A percentile compares a stretch with the other conserved stretches of the same genome.
Evolutionary conservation across 2,797 vertebrate species (phyloP).

Genomic region (Sebastes variabilis): DNA sequence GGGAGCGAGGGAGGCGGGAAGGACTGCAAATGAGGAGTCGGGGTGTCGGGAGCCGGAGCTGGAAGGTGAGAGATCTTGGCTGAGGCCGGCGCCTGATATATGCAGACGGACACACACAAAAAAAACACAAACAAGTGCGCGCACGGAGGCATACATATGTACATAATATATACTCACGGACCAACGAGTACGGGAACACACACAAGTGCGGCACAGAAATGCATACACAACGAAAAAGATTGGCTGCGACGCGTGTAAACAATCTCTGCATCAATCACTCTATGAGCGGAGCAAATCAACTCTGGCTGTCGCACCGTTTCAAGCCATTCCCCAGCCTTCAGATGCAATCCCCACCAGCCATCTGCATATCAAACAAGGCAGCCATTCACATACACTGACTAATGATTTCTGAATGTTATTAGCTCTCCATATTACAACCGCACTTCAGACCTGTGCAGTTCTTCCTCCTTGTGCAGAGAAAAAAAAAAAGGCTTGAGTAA

Average conservation of each 20-base stretch:
- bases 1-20: slow-evolving; percentile 33
- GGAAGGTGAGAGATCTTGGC: slow-evolving; percentile 49
- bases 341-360: slow-evolving; percentile 44
- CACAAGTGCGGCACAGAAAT: not conserved
- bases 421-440: slow-evolving; percentile 31
- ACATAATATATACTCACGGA: not conserved
- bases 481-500: slow-evolving; percentile 10
- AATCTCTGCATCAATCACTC: slow-evolving; percentile 68
- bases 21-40: slow-evolving; percentile 67
- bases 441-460: slow-evolving; percentile 27
- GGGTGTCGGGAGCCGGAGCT: slow-evolving; percentile 32
- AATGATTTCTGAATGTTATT: slow-evolving; percentile 60
- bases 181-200: not conserved
- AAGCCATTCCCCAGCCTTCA: slow-evolving; percentile 34
- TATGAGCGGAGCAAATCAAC: slow-evolving; percentile 56
- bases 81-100: not conserved
- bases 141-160: slow-evolving; percentile 1
- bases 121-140: not conserved
- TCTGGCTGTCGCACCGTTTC: slow-evolving; percentile 38
- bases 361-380: slow-evolving; percentile 70
- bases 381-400: slow-evolving; percentile 57
- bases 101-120: slow-evolving; percentile 2
- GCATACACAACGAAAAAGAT: slow-evolving; percentile 6
- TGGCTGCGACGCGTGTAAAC: slow-evolving; percentile 44
- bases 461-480: slow-evolving; percentile 12